phyloP scores from a whole-genome alignment of 2,113 vertebrate species.

The Agapornis roseicollis region DNA sequence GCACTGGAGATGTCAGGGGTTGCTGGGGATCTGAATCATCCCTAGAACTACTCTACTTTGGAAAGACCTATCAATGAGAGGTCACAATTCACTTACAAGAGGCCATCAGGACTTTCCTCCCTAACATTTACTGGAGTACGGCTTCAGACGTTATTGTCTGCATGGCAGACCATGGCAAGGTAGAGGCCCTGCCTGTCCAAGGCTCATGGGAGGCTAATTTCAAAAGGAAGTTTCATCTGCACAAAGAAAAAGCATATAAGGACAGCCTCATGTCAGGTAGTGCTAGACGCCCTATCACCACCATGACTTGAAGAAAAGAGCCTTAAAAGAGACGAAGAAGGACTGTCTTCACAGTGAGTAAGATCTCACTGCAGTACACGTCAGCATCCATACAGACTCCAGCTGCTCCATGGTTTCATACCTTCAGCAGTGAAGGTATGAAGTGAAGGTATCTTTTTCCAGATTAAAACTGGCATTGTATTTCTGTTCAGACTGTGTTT shows the following conservation, averaged over 20 bases:
- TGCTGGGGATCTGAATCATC: not conserved
- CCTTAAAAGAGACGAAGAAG: not conserved
- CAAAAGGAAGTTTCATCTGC: not conserved
- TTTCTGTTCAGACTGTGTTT: not conserved
- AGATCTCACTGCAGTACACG: not conserved
- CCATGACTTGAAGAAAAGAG: not conserved
- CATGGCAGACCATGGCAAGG: not conserved
- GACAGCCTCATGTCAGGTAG: not conserved
- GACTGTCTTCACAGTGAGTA: not conserved
- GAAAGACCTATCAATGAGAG: not conserved
- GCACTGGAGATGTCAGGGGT: not conserved
- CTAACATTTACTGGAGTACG: not conserved
- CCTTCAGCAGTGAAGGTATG: not conserved
- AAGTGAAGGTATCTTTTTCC: not conserved
- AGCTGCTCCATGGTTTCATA: rapidly evolving
- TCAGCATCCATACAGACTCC: not conserved
- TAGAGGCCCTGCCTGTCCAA: not conserved
- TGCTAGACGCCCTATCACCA: too few relatives aligned
- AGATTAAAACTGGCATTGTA: not conserved
- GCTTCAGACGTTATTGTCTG: not conserved
- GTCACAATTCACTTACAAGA: not conserved
- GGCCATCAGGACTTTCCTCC: not conserved
- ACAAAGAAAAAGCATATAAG: not conserved
- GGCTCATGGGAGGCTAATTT: not conserved
- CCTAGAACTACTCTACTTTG: not conserved